Evolutionary conservation across 2,113 vertebrate species (phyloP).

Genomic region (Choloepus hoffmanni): DNA sequence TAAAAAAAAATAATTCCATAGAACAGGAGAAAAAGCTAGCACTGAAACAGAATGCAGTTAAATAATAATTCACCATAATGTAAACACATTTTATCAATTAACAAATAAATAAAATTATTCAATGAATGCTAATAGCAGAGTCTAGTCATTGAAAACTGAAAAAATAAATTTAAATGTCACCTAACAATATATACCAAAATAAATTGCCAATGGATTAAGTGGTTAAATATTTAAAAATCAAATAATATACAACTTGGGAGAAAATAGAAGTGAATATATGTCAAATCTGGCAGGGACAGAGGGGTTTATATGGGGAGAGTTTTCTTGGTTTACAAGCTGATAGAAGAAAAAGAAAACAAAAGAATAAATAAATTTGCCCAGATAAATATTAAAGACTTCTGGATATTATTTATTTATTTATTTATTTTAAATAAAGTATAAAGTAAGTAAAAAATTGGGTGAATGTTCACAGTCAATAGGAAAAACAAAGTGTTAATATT

Average conservation of each 20-base stretch:
- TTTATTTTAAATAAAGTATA: background rate
- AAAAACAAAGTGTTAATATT: background rate
- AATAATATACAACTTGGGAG: background rate
- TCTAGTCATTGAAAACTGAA: background rate
- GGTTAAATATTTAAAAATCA: background rate
- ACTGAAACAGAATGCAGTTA: background rate
- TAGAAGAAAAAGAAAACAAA: background rate
- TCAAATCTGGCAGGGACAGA: background rate
- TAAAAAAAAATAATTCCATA: background rate
- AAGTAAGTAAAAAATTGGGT: background rate
- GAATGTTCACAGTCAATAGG: background rate
- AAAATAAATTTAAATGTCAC: background rate
- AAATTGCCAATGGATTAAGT: background rate
- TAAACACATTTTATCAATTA: conserved; percentile 14
- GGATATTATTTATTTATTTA: background rate
- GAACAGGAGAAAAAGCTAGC: background rate
- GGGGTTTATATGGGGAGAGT: background rate
- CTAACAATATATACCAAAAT: background rate
- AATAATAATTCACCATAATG: background rate
- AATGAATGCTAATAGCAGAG: background rate
- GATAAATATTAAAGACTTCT: background rate
- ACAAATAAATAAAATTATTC: background rate
- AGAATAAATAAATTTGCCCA: background rate
- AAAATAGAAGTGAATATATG: background rate
- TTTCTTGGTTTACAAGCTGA: background rate